Conservation (phyloP, 2,797 vertebrate genomes). For the Coilia nasus region DNA sequence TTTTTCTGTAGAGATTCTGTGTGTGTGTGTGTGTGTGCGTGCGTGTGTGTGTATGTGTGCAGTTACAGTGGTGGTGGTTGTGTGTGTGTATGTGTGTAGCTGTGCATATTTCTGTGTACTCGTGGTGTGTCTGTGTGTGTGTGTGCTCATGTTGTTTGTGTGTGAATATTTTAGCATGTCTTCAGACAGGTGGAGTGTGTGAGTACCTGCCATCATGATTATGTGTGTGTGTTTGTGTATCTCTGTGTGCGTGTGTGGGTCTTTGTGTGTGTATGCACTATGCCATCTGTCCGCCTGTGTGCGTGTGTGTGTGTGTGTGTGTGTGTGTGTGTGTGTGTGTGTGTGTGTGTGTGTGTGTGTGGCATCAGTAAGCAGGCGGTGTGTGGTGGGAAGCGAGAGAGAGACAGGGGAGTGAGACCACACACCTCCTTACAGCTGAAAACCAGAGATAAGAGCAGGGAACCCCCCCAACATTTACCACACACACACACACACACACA, state of each 20-base stretch:
- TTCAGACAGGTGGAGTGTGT: background rate
- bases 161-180: background rate
- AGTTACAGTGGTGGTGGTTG: too few species aligned
- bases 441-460: slow-evolving; percentile 67
- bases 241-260: background rate
- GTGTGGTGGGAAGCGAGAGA: slow-evolving; percentile 56
- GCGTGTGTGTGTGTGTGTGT: slow-evolving; percentile 8
- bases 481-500: slow-evolving; percentile 25
- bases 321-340: slow-evolving; percentile 44
- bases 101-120: too few species aligned
- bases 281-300: background rate
- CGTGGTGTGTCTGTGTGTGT: background rate
- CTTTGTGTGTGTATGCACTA: background rate
- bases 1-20: background rate
- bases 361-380: slow-evolving; percentile 68
- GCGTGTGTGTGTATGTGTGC: background rate
- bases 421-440: slow-evolving; percentile 66
- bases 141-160: background rate
- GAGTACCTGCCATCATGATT: too few species aligned
- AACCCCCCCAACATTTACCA: slow-evolving; percentile 33
- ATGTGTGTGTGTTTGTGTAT: background rate
- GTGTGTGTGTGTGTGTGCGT: background rate
- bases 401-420: slow-evolving; percentile 51
- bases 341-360: slow-evolving; percentile 52
- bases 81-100: slow-evolving; percentile 15